Percentiles rank a stretch among this genome's conserved stretches.
phyloP scores from a whole-genome alignment of 1,140 invertebrate genomes.

The Danaus melanippus region DNA sequence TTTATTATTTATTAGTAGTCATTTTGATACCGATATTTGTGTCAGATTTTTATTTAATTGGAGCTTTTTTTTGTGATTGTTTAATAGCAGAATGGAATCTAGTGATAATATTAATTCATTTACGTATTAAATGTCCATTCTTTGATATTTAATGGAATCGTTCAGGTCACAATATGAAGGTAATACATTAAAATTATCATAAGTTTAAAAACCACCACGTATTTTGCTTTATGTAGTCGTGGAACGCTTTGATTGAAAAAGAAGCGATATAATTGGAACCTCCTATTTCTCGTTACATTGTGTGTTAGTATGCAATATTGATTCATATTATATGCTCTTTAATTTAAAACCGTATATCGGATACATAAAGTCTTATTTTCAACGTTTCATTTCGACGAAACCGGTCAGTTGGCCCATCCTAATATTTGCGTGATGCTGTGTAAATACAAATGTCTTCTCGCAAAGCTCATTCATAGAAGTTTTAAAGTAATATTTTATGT shows the following conservation, averaged over 20 bases:
- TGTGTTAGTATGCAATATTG: constrained; percentile 11
- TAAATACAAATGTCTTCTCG: constrained; percentile 17
- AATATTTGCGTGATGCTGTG: constrained; percentile 41
- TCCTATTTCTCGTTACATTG: constrained; percentile 17
- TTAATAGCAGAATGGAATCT: constrained; percentile 26
- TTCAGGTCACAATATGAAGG: no score
- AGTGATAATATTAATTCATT: constrained; percentile 2
- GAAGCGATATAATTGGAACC: constrained; percentile 24
- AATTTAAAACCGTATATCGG: constrained; percentile 7
- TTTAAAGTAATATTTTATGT: constrained; percentile 7
- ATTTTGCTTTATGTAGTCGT: constrained; percentile 5
- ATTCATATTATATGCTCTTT: not conserved
- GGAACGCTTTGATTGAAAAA: constrained; percentile 25
- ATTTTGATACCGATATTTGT: constrained; percentile 30
- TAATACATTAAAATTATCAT: no score
- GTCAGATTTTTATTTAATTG: constrained; percentile 38
- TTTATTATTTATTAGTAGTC: constrained; percentile 53
- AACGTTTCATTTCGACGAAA: constrained; percentile 26
- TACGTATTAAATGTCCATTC: constrained; percentile 6
- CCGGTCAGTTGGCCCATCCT: constrained; percentile 34
- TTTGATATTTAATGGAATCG: not conserved
- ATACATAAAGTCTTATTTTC: constrained; percentile 5
- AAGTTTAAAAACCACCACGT: no score
- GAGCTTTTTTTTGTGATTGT: constrained; percentile 28
- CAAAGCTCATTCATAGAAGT: constrained; percentile 31